Percentiles rank a stretch among this genome's conserved stretches.
phyloP scores from a whole-genome alignment of 2,888 invertebrate genomes.

The Saturnia pavonia region DNA sequence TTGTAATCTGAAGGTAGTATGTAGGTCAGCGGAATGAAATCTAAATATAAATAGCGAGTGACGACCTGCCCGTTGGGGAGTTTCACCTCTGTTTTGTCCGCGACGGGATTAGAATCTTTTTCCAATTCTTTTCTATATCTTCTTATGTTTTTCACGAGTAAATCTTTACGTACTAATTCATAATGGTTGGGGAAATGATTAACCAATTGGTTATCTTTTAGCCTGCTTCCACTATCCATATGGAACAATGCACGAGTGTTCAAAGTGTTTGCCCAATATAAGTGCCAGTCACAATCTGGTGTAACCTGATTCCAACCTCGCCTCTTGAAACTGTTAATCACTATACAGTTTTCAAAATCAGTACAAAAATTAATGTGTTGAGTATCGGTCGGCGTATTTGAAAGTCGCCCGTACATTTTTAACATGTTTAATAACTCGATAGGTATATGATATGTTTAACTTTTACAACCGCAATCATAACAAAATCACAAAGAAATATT shows the following conservation, averaged over 20 bases:
- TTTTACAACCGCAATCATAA: not conserved
- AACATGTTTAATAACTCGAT: not conserved
- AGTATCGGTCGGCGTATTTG: slow-evolving; percentile 77
- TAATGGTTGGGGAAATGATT: slow-evolving; percentile 98
- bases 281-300: slow-evolving; percentile 96
- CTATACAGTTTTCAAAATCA: slow-evolving; percentile 56
- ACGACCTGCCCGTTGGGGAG: slow-evolving; percentile 82
- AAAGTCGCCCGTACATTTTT: not conserved
- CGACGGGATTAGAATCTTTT: slow-evolving; percentile 91
- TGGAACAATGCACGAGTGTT: slow-evolving; percentile 93
- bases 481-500: not conserved
- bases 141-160: slow-evolving; percentile 97
- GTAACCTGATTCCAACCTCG: slow-evolving; percentile 88
- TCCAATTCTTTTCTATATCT: slow-evolving; percentile 95
- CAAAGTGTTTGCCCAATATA: slow-evolving; percentile 95
- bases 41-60: slow-evolving; percentile 85
- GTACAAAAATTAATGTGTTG: slow-evolving; percentile 74
- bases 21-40: slow-evolving; percentile 95
- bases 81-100: slow-evolving; percentile 83
- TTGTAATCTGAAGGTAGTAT: slow-evolving; percentile 98
- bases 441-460: not conserved
- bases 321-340: slow-evolving; percentile 48
- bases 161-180: slow-evolving; percentile 96
- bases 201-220: slow-evolving; percentile 93
- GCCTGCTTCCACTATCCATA: slow-evolving; percentile 47